Evolutionary conservation across 2,888 invertebrate species (phyloP).

Genomic region (Prenolepis imparis): DNA sequence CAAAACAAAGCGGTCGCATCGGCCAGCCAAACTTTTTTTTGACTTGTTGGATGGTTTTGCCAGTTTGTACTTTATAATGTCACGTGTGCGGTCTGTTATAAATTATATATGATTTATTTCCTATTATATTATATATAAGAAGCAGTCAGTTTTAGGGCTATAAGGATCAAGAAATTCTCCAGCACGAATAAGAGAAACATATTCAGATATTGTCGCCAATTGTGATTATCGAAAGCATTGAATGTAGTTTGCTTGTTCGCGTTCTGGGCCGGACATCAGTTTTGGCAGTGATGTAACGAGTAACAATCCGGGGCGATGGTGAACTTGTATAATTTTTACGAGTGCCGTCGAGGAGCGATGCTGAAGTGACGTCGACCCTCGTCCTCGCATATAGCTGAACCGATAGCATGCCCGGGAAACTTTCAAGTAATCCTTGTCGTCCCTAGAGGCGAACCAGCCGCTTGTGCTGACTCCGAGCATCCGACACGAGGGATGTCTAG

Average conservation of each 20-base stretch:
- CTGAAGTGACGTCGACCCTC: constrained; percentile 56
- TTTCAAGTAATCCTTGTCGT: constrained; percentile 59
- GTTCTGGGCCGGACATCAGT: constrained; percentile 36
- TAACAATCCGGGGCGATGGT: constrained; percentile 45
- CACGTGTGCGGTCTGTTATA: constrained; percentile 20
- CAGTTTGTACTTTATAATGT: constrained; percentile 23
- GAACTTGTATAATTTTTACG: constrained; percentile 51
- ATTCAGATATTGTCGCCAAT: background rate
- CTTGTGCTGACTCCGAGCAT: constrained; percentile 22
- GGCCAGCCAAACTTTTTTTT: constrained; percentile 22
- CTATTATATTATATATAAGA: background rate
- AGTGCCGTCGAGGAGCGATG: constrained; percentile 48
- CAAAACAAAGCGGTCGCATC: constrained; percentile 44
- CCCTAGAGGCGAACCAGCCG: constrained; percentile 25
- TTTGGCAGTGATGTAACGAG: constrained; percentile 36
- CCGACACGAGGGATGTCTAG: constrained; percentile 41
- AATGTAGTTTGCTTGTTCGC: constrained; percentile 26
- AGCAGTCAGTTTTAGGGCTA: too few species aligned
- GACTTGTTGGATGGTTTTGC: constrained; percentile 4
- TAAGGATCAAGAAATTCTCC: background rate
- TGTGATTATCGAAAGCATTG: background rate
- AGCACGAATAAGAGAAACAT: background rate
- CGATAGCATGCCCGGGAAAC: constrained; percentile 47
- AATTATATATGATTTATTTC: constrained; percentile 24
- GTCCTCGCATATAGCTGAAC: constrained; percentile 41